A percentile compares a stretch with the other conserved stretches of the same genome.
Evolutionary conservation across 2,888 invertebrate species (phyloP).

Genomic region (Salpingus planirostris): DNA sequence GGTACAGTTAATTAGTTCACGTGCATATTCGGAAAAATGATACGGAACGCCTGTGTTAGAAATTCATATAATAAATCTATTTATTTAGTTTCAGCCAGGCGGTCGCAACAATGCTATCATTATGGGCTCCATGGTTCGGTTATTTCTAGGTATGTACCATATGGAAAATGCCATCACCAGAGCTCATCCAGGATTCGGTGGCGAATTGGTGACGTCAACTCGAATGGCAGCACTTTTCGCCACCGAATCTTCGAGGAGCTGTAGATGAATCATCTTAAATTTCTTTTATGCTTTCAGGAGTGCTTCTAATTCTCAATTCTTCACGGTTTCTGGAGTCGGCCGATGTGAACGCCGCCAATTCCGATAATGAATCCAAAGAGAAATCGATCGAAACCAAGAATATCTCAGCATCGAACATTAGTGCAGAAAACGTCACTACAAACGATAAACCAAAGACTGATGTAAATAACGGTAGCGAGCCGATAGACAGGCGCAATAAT

Average conservation of each 20-base stretch:
- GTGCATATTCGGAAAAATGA: too few relatives aligned
- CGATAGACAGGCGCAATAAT: too few relatives aligned
- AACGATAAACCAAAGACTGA: background rate
- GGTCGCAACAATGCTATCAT: slow-evolving; percentile 32
- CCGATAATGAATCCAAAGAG: too few relatives aligned
- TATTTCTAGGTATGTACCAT: slow-evolving; percentile 34
- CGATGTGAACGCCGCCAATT: too few relatives aligned
- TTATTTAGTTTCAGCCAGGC: slow-evolving; percentile 31
- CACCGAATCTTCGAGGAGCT: background rate
- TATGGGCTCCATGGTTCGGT: slow-evolving; percentile 39
- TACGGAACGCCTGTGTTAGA: too few relatives aligned
- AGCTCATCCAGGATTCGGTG: too few relatives aligned
- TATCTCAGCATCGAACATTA: too few relatives aligned
- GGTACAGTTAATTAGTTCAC: too few relatives aligned
- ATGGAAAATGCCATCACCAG: background rate
- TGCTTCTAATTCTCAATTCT: background rate
- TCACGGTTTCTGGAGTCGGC: background rate
- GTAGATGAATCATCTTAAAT: background rate
- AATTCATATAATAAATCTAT: slow-evolving; percentile 4
- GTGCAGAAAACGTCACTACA: slow-evolving; percentile 1
- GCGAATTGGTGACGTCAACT: too few relatives aligned
- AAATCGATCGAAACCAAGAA: slow-evolving; percentile 4
- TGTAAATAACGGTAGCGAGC: background rate
- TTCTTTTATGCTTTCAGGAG: background rate
- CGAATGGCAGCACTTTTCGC: too few relatives aligned